Conservation (phyloP, 2,797 vertebrate genomes). For the Typhlichthys eigenmanni region DNA sequence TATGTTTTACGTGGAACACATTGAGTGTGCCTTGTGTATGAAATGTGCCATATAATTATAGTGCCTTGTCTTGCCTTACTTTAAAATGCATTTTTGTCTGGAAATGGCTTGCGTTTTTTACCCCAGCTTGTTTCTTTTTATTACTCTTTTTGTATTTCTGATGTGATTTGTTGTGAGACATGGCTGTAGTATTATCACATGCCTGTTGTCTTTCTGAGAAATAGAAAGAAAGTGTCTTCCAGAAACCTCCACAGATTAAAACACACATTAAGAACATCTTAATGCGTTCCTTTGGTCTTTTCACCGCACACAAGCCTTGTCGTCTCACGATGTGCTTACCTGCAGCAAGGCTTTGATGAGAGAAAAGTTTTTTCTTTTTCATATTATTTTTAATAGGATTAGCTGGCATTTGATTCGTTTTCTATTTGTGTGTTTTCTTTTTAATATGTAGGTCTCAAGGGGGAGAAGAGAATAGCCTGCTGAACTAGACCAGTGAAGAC, state of each 20-base stretch:
- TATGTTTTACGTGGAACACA: too few relatives aligned
- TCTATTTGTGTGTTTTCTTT: conserved; percentile 49
- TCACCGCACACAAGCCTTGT: background rate
- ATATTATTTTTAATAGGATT: conserved; percentile 34
- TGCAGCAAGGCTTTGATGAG: conserved; percentile 12
- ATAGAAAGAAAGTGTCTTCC: background rate
- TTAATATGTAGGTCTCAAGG: conserved; percentile 45
- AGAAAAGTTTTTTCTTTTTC: conserved; percentile 21
- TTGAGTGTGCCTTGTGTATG: too few relatives aligned
- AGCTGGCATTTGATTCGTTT: conserved; percentile 60
- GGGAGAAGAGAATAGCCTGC: conserved; percentile 45
- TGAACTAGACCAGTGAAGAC: conserved; percentile 73
- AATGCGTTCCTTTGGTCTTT: background rate
- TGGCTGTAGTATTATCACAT: too few relatives aligned
- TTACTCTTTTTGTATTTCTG: background rate
- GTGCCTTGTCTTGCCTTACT: too few relatives aligned
- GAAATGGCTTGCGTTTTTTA: too few relatives aligned
- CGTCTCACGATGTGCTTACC: conserved; percentile 25
- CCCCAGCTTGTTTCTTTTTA: background rate
- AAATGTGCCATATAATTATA: too few relatives aligned
- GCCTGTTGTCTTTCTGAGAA: too few relatives aligned
- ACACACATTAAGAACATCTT: background rate
- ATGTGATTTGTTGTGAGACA: too few relatives aligned
- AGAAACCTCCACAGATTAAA: background rate
- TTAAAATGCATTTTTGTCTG: too few relatives aligned